phyloP scores from a whole-genome alignment of 2,797 vertebrate species.

The Chiroxiphia lanceolata region DNA sequence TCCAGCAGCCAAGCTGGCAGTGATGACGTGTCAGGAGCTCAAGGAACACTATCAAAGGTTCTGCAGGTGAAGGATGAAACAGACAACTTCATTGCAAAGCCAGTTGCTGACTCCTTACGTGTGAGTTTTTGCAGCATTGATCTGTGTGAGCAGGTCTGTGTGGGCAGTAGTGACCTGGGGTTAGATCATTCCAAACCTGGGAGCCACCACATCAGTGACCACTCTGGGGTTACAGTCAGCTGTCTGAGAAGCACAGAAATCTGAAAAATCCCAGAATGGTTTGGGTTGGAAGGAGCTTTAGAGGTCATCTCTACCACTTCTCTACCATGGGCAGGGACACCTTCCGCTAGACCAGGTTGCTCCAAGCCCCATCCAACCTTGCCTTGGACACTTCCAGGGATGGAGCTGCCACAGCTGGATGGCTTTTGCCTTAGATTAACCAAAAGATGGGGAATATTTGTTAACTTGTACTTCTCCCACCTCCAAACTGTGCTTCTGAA shows the following conservation, averaged over 20 bases:
- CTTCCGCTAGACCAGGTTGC: neutral
- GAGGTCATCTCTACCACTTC: neutral
- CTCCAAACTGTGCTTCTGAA: neutral
- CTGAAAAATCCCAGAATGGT: neutral
- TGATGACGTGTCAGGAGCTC: neutral
- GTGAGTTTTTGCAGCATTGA: neutral
- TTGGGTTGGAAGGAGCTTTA: neutral
- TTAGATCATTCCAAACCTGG: neutral
- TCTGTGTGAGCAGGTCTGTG: neutral
- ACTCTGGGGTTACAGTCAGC: neutral
- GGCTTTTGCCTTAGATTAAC: neutral
- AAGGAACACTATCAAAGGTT: neutral
- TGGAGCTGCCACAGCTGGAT: neutral
- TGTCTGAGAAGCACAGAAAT: neutral
- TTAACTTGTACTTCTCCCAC: neutral
- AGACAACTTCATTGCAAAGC: neutral
- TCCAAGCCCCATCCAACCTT: fast-evolving
- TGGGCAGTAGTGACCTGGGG: neutral
- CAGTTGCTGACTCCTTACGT: fast-evolving
- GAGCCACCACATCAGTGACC: fast-evolving
- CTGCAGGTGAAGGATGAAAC: neutral
- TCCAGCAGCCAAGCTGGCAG: neutral
- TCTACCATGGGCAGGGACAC: neutral
- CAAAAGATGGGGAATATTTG: fast-evolving
- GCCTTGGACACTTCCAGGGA: neutral